Evolutionary conservation across 2,113 vertebrate species (phyloP).

Genomic region (Cathartes aura): DNA sequence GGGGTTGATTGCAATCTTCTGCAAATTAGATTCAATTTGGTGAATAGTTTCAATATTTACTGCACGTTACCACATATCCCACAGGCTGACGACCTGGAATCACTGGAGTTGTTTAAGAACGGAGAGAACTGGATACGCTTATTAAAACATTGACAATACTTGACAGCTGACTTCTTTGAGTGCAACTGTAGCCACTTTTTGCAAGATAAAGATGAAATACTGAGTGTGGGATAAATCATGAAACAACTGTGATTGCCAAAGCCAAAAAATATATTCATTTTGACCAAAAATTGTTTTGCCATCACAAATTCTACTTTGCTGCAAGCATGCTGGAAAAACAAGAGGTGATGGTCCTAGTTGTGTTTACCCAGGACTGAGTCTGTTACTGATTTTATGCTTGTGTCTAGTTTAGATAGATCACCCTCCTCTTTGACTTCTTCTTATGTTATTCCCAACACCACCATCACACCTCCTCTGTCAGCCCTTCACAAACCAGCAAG

Average conservation of each 20-base stretch:
- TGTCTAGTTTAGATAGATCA: background rate
- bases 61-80: background rate
- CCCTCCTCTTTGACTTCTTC: background rate
- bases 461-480: too few relatives aligned
- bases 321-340: too few relatives aligned
- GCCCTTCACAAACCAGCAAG: background rate
- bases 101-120: background rate
- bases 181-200: background rate
- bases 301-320: background rate
- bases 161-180: background rate
- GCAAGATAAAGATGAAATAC: background rate
- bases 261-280: background rate
- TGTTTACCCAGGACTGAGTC: background rate
- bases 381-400: accelerated
- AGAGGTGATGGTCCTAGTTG: background rate
- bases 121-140: background rate
- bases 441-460: accelerated
- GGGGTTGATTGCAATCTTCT: background rate
- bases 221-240: background rate
- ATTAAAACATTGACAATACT: background rate
- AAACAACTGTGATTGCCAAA: accelerated
- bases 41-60: background rate
- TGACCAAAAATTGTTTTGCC: background rate
- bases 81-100: background rate
- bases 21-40: background rate